Conservation (phyloP, 2,113 vertebrate species). For the Anthoscopus minutus region DNA sequence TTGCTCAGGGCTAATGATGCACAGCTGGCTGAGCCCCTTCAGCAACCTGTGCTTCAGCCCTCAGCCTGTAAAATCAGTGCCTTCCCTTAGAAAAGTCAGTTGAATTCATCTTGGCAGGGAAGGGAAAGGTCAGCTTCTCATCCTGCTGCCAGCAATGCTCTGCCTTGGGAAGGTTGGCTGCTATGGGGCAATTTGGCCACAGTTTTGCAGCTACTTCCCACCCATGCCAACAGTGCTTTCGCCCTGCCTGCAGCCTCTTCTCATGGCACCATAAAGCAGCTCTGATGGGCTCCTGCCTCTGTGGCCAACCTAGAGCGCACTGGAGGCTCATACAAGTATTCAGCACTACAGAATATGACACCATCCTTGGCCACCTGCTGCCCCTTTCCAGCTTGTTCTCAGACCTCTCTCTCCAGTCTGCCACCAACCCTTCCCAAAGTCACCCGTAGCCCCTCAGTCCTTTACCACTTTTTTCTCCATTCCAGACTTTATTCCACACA, state of each 20-base stretch:
- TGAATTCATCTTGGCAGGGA: neutral
- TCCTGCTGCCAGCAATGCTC: neutral
- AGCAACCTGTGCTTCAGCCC: neutral
- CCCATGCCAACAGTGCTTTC: neutral
- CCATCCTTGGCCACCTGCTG: neutral
- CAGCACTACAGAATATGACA: neutral
- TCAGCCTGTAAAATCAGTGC: neutral
- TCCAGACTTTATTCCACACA: neutral
- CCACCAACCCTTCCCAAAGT: neutral
- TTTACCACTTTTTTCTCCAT: neutral
- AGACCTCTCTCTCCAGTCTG: neutral
- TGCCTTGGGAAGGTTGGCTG: accelerated
- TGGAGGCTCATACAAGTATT: neutral
- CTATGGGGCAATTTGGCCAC: neutral
- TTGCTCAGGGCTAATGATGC: neutral
- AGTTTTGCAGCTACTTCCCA: neutral
- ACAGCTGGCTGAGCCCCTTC: accelerated
- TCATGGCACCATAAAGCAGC: neutral
- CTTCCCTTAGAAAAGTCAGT: neutral
- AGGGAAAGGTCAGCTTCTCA: neutral
- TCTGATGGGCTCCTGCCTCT: neutral
- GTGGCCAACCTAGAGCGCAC: neutral
- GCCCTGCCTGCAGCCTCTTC: neutral
- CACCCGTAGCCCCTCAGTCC: neutral
- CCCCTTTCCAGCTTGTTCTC: neutral